These are phyloP conservation scores for Amphimedon queenslandica DNA, from an alignment of 37 sponge, comb jelly and placozoan genomes.

Conservation along the genomic window DNA sequence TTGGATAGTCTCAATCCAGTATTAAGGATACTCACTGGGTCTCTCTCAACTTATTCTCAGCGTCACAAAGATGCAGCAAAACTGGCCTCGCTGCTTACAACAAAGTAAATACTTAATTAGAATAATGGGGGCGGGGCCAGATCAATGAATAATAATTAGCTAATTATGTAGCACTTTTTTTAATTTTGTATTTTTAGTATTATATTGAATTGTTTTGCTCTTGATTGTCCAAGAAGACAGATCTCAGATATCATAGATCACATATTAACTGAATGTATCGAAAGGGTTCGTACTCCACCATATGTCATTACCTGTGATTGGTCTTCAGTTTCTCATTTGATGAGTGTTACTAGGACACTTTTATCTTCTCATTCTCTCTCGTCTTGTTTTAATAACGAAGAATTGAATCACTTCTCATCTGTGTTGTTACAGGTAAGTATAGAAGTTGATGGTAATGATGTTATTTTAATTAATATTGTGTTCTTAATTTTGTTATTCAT, in stretches of 20 bases:
- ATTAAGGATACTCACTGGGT: slow-evolving; percentile 5
- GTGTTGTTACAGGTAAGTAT: slow-evolving; percentile 37
- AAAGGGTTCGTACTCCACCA: too few species aligned
- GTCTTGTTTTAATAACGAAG: not conserved
- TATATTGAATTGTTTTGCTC: slow-evolving; percentile 25
- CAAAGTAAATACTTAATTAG: slow-evolving; percentile 11
- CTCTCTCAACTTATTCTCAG: slow-evolving; percentile 4
- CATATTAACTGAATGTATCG: slow-evolving; percentile 1
- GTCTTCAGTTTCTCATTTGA: slow-evolving; percentile 4
- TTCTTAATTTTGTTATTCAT: too few species aligned
- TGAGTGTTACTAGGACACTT: slow-evolving; percentile 16
- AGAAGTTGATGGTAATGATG: not conserved
- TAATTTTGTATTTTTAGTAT: too few species aligned
- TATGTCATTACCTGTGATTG: too few species aligned
- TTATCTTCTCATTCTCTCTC: not conserved
- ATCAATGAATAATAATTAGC: too few species aligned
- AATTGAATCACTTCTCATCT: slow-evolving; percentile 32
- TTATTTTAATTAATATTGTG: not conserved
- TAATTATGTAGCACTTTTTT: too few species aligned
- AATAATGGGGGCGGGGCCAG: too few species aligned
- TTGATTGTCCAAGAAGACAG: slow-evolving; percentile 6
- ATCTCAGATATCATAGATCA: slow-evolving; percentile 32
- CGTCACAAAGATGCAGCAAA: slow-evolving; percentile 25
- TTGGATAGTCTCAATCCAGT: slow-evolving; percentile 10
- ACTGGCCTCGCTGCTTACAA: slow-evolving; percentile 27